These are phyloP conservation scores for Reticulitermes speratus DNA, from an alignment of 1,140 invertebrate genomes.

Conservation along the genomic window DNA sequence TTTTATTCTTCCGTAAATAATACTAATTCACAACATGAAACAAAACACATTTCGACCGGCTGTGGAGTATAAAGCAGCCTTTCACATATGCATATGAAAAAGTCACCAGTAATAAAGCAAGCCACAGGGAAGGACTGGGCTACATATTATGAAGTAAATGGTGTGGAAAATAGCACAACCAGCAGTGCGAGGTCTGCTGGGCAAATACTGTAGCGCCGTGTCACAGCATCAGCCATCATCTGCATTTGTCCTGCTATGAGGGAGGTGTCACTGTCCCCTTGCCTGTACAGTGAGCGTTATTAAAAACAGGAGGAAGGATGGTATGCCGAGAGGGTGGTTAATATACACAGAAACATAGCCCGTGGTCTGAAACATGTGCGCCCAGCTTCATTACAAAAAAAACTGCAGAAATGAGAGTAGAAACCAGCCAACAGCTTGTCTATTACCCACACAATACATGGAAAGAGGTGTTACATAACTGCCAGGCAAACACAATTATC, in stretches of 20 bases:
- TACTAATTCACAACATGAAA: not conserved
- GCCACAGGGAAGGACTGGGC: not conserved
- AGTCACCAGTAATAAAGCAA: slow-evolving; percentile 12
- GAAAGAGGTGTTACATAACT: not conserved
- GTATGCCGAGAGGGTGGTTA: not conserved
- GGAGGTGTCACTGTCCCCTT: not conserved
- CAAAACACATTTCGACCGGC: slow-evolving; percentile 3
- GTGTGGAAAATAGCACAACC: slow-evolving; percentile 5
- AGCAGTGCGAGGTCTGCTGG: not conserved
- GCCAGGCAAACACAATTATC: not conserved
- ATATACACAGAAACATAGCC: not conserved
- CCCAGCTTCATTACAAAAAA: not conserved
- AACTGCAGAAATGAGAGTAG: not conserved
- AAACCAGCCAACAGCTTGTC: not conserved
- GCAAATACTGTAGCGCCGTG: not conserved
- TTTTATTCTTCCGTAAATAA: not conserved
- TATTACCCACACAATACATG: not conserved
- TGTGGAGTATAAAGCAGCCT: not conserved
- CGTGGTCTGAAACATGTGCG: not conserved
- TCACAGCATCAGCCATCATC: not conserved
- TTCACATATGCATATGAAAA: not conserved
- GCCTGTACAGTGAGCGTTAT: not conserved
- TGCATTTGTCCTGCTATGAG: not conserved
- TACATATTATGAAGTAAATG: not conserved
- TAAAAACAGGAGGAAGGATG: not conserved